Evolutionary conservation across 1,140 invertebrate species (phyloP).

Genomic region (Temnothorax nylanderi): DNA sequence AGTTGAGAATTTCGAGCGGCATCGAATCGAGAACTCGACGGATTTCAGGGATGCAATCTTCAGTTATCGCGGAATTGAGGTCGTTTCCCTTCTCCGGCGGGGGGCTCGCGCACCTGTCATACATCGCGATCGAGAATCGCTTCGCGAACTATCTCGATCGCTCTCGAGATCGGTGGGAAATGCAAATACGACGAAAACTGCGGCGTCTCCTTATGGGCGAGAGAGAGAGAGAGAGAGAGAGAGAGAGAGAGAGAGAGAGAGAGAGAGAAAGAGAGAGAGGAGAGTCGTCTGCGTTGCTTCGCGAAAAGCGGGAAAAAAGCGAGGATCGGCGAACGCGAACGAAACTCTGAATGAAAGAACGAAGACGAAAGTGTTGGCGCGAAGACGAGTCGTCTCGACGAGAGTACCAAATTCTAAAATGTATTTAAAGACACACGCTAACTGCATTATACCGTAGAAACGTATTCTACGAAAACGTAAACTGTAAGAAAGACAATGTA

Average conservation of each 20-base stretch:
- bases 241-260: not conserved
- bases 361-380: slow-evolving; percentile 69
- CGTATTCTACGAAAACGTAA: slow-evolving; percentile 71
- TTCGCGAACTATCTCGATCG: slow-evolving; percentile 29
- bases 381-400: slow-evolving; percentile 76
- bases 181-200: not conserved
- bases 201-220: not conserved
- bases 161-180: not conserved
- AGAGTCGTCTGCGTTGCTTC: not conserved
- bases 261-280: not conserved
- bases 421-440: slow-evolving; percentile 80
- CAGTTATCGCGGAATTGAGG: slow-evolving; percentile 17
- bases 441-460: slow-evolving; percentile 81
- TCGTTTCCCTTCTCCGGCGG: slow-evolving; percentile 14
- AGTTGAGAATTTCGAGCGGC: slow-evolving; percentile 44
- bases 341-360: slow-evolving; percentile 60
- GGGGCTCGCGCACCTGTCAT: slow-evolving; percentile 5
- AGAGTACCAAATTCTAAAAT: slow-evolving; percentile 85
- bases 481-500: slow-evolving; percentile 68
- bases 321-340: slow-evolving; percentile 38
- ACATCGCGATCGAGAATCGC: slow-evolving; percentile 4
- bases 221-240: not conserved
- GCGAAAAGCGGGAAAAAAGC: not conserved
- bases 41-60: slow-evolving; percentile 15
- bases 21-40: not conserved